Conservation (phyloP, 2,888 invertebrate species). For the Micoletzkya japonica region DNA sequence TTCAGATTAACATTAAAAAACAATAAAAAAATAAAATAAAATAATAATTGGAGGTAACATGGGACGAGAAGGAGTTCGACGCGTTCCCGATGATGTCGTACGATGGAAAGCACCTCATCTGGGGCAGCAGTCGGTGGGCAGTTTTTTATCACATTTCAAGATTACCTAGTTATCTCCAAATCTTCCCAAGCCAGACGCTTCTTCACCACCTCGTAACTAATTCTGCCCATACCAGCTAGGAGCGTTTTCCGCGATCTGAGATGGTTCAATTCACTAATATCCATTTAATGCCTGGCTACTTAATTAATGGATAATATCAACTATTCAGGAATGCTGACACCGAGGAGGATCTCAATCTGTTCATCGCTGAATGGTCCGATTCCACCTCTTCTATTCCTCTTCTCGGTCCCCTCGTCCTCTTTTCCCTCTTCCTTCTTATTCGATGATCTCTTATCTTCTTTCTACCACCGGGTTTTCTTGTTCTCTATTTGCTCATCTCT, state of each 20-base stretch:
- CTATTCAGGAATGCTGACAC: conserved; percentile 41
- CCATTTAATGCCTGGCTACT: neutral
- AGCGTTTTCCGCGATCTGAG: no score
- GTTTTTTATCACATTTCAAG: no score
- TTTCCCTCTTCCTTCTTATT: neutral
- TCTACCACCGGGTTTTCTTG: neutral
- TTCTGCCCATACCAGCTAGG: no score
- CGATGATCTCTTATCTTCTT: conserved; percentile 4
- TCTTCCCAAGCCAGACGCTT: neutral
- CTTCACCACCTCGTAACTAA: neutral
- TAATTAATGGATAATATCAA: neutral
- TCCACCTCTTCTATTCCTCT: conserved; percentile 14
- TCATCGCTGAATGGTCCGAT: conserved; percentile 58
- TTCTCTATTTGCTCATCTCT: no score
- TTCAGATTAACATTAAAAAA: neutral
- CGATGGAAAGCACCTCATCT: conserved; percentile 50
- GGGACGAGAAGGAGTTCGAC: conserved; percentile 51
- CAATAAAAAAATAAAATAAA: neutral
- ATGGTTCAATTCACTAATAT: no score
- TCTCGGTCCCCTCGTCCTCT: neutral
- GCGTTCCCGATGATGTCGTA: conserved; percentile 60
- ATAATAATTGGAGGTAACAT: conserved; percentile 40
- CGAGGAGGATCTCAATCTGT: conserved; percentile 51
- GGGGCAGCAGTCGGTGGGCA: conserved; percentile 46
- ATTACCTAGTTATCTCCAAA: neutral